A percentile compares a stretch with the other conserved stretches of the same genome.
Conservation (phyloP, 1,140 invertebrate genomes). For the Luehdorfia chinensis region DNA sequence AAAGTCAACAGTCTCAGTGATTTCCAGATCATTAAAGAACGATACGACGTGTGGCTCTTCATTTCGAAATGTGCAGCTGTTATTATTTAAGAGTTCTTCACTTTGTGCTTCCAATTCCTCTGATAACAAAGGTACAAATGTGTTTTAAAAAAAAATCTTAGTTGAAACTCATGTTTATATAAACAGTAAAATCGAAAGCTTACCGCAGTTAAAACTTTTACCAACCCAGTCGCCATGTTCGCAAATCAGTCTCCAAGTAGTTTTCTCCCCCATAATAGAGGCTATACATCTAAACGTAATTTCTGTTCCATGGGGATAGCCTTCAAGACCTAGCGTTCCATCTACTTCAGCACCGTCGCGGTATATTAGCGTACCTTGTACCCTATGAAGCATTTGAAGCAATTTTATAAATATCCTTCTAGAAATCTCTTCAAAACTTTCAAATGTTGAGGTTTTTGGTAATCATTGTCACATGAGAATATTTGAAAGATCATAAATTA, state of each 20-base stretch:
- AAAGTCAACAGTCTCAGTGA: conserved; percentile 87
- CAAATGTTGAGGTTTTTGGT: background rate
- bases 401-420: conserved; percentile 3
- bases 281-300: conserved; percentile 89
- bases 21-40: conserved; percentile 87
- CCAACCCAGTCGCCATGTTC: conserved; percentile 91
- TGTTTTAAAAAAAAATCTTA: too few relatives aligned
- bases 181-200: conserved; percentile 28
- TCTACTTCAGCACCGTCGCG: conserved; percentile 78
- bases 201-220: conserved; percentile 82
- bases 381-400: conserved; percentile 56
- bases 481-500: conserved; percentile 15
- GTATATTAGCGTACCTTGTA: conserved; percentile 83
- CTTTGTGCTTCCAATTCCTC: conserved; percentile 73
- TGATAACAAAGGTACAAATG: too few relatives aligned
- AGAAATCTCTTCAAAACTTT: background rate
- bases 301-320: conserved; percentile 87
- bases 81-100: conserved; percentile 79
- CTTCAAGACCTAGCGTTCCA: conserved; percentile 48
- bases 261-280: conserved; percentile 86
- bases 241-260: conserved; percentile 89
- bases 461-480: background rate
- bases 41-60: conserved; percentile 87
- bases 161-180: too few relatives aligned
- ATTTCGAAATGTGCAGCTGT: conserved; percentile 85